A percentile compares a stretch with the other conserved stretches of the same genome.
phyloP scores from a whole-genome alignment of 2,113 vertebrate genomes.

The Muntiacus muntjak region DNA sequence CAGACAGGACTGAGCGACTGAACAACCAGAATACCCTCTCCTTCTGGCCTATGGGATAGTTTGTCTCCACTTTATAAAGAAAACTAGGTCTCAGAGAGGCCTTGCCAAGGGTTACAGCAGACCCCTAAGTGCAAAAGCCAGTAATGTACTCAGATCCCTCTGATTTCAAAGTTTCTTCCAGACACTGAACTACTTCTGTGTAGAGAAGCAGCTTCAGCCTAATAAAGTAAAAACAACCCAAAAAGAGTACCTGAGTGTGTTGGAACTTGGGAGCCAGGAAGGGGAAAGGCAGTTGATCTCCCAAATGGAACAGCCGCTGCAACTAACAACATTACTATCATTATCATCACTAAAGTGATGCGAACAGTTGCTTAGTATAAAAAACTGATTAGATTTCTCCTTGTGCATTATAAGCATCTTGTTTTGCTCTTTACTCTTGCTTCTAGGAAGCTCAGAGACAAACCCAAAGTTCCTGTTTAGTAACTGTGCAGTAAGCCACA shows the following conservation, averaged over 20 bases:
- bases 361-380: not conserved
- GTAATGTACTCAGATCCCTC: not conserved
- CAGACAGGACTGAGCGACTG: not conserved
- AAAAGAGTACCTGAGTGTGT: not conserved
- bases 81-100: not conserved
- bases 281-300: not conserved
- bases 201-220: not conserved
- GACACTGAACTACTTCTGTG: not conserved
- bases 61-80: not conserved
- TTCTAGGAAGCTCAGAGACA: constrained; percentile 2
- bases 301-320: not conserved
- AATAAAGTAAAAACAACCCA: constrained; percentile 1
- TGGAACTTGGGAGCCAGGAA: not conserved
- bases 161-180: not conserved
- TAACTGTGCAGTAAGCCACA: not conserved
- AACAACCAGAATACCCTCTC: not conserved
- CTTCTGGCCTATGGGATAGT: not conserved
- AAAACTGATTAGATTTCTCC: not conserved
- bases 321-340: not conserved
- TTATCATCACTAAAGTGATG: not conserved
- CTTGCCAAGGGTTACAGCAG: not conserved
- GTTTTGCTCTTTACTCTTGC: not conserved
- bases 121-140: not conserved
- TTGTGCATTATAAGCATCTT: not conserved
- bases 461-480: not conserved